Conservation (phyloP, 2,888 invertebrate genomes). For the Lacanobia oleracea region DNA sequence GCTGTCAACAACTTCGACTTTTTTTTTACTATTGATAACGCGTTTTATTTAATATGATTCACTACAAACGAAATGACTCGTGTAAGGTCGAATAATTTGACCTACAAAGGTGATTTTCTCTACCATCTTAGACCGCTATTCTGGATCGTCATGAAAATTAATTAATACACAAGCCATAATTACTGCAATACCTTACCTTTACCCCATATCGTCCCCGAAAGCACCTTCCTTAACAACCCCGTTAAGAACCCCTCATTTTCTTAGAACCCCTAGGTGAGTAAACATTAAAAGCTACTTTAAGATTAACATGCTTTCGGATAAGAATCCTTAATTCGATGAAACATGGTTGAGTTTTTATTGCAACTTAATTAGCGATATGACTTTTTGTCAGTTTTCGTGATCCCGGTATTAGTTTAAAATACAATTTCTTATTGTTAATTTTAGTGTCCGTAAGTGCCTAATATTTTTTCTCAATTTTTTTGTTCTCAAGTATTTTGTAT, state of each 20-base stretch:
- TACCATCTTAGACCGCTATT: constrained; percentile 12
- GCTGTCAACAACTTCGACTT: neutral
- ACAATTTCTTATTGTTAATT: neutral
- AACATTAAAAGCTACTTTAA: constrained; percentile 24
- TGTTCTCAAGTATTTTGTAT: constrained; percentile 12
- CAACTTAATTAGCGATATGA: neutral
- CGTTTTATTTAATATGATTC: constrained; percentile 2
- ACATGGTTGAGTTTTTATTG: neutral
- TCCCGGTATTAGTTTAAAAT: neutral
- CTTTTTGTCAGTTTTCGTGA: neutral
- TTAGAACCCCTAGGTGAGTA: constrained; percentile 16
- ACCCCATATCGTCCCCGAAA: constrained; percentile 23
- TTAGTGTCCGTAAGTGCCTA: neutral
- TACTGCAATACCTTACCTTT: constrained; percentile 32
- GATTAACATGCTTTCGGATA: constrained; percentile 12
- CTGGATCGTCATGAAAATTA: constrained; percentile 26
- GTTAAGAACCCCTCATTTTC: constrained; percentile 23
- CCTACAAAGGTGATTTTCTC: constrained; percentile 9
- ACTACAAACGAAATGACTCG: neutral
- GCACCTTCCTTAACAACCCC: constrained; percentile 27
- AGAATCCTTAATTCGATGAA: neutral
- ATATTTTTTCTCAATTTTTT: neutral
- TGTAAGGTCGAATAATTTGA: constrained; percentile 19
- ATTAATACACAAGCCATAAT: constrained; percentile 38
- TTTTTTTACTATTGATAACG: too few relatives aligned